Conservation (phyloP, 1,140 invertebrate genomes). For the Zaprionus taronus region DNA sequence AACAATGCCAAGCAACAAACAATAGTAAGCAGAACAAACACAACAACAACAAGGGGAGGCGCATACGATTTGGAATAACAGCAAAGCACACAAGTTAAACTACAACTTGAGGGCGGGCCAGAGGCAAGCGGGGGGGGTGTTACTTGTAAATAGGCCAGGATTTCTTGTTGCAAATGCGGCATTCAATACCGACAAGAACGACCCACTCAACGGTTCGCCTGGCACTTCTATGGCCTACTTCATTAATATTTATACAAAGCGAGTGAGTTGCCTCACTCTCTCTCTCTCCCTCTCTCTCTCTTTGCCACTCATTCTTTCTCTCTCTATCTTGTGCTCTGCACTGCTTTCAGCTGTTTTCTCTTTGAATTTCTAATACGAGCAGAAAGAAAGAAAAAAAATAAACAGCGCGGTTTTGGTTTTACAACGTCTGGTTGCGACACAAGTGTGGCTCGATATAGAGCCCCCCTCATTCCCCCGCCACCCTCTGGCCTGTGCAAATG, state of each 20-base stretch:
- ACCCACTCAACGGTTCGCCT: constrained; percentile 42
- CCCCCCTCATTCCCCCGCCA: not conserved
- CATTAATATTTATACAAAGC: constrained; percentile 81
- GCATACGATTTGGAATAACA: constrained; percentile 37
- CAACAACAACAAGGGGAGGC: constrained; percentile 7
- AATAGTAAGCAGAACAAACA: not conserved
- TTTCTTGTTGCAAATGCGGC: constrained; percentile 75
- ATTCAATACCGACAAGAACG: constrained; percentile 55
- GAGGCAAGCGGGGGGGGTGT: not conserved
- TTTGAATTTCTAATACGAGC: constrained; percentile 58
- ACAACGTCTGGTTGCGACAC: constrained; percentile 10
- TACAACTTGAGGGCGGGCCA: constrained; percentile 3
- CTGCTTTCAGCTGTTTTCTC: constrained; percentile 11
- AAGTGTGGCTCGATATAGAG: constrained; percentile 23
- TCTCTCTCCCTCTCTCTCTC: not conserved
- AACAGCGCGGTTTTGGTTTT: constrained; percentile 8
- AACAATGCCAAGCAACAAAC: constrained; percentile 14
- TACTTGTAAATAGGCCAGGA: constrained; percentile 74
- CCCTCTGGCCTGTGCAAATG: constrained; percentile 36
- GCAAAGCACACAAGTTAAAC: constrained; percentile 33
- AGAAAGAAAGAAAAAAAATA: constrained; percentile 7
- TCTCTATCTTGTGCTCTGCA: not conserved
- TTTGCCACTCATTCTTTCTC: not conserved
- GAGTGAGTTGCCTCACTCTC: constrained; percentile 14
- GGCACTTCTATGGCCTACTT: constrained; percentile 77